Evolutionary conservation across 2,797 vertebrate genomes (phyloP), one percentile per base, ranked within the genome.

Genomic region (Silurus lanzhouensis): DNA sequence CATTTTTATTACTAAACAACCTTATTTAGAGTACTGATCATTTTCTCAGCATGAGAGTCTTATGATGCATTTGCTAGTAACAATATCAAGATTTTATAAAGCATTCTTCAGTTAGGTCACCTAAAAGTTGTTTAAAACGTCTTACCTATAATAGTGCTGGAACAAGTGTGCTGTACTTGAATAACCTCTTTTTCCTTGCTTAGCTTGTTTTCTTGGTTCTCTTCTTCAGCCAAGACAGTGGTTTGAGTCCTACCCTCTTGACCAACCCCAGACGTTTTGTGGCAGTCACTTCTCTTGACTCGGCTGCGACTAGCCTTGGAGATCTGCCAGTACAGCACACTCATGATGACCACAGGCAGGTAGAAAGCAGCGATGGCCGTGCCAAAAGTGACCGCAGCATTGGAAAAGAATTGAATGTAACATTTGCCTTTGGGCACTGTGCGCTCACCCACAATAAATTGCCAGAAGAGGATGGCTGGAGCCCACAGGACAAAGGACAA

Each of bases 281-380:
- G 91, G 86, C 89, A 93, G 81, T 89, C 87, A 85, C 66, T 93
- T 81, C 87, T 95, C 64, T 1, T 74, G 58, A 98, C 92, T 0
- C 97, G 96, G 92, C 97, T 97, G 90, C 96, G 96, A 87, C 97
- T 99, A 84, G 97, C 98, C 91, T 95, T 96, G 10, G 97, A 99
- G 92, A 99, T 98, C 88, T 97, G 97, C 89, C 97, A 96, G 90
- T 99, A 99, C 3, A 99, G 95, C 90, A 97, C 92, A 0, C 97
- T 99, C 98, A 99, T 99, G 92, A 97, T 98, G 93, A 96, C 95
- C 85, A 99, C 97, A 0, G 98, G 98, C 85, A 99, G 93, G 92
- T 99, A 99, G 93, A 99, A 99, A 78, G 97, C 97, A 0, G 98
- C 97, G 0, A 99, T 99, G 91, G 98, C 98, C 0, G 98, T 99